Percentiles rank a stretch among this genome's conserved stretches.
Evolutionary conservation across 2,797 vertebrate genomes (phyloP).

Genomic region (Ispidina picta): DNA sequence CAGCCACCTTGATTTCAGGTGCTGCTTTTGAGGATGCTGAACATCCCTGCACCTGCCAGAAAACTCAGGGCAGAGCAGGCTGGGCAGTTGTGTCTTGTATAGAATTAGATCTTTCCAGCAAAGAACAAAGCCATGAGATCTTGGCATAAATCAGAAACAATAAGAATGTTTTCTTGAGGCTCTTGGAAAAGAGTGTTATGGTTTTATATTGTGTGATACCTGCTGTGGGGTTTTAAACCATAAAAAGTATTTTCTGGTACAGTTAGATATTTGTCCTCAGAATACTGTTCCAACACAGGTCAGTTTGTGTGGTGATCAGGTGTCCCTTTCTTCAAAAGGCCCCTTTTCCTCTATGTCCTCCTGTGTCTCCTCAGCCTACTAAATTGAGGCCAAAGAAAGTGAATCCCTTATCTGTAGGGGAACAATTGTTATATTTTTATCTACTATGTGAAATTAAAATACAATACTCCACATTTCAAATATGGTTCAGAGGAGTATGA

Average conservation of each 20-base stretch:
- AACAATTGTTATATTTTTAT: background rate
- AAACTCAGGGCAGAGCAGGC: background rate
- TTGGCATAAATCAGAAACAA: background rate
- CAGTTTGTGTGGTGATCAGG: background rate
- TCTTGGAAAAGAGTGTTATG: background rate
- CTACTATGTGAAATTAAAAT: background rate
- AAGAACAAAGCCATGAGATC: background rate
- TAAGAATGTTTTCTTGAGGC: background rate
- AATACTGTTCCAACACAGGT: background rate
- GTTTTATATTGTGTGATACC: background rate
- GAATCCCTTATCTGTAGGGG: background rate
- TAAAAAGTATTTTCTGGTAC: background rate
- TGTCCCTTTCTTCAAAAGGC: background rate
- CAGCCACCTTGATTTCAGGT: background rate
- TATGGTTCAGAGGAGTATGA: background rate
- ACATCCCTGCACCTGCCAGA: background rate
- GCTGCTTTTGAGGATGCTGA: background rate
- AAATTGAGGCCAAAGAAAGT: background rate
- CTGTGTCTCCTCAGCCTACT: fast-evolving
- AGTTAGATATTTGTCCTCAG: background rate
- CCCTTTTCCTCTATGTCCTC: fast-evolving
- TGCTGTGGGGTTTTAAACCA: background rate
- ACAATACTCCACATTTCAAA: background rate
- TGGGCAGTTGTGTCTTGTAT: background rate
- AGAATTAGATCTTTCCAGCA: background rate